A percentile compares a stretch with the other conserved stretches of the same genome.
Evolutionary conservation across 2,113 vertebrate genomes (phyloP).

Genomic region (Pogona vitticeps): DNA sequence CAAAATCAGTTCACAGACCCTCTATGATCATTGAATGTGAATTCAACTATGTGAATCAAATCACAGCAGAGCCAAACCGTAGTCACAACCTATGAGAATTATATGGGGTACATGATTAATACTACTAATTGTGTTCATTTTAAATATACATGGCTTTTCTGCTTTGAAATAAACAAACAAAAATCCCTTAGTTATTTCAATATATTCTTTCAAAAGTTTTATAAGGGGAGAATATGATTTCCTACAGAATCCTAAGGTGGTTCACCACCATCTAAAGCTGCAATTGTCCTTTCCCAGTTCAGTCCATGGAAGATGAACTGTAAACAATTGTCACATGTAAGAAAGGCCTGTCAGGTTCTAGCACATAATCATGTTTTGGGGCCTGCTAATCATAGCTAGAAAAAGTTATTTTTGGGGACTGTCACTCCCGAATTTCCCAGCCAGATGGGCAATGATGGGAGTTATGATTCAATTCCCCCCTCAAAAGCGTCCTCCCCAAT

Average conservation of each 20-base stretch:
- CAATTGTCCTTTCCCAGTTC: not conserved
- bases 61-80: too few relatives aligned
- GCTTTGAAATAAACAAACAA: not conserved
- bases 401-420: too few relatives aligned
- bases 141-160: not conserved
- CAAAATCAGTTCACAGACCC: too few relatives aligned
- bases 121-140: not conserved
- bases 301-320: not conserved
- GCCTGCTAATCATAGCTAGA: not conserved
- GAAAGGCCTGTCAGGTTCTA: not conserved
- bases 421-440: too few relatives aligned
- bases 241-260: not conserved
- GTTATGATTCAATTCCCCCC: too few relatives aligned
- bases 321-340: not conserved
- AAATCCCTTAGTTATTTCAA: not conserved
- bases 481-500: too few relatives aligned
- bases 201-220: not conserved
- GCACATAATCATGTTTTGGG: not conserved
- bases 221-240: not conserved
- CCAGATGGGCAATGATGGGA: too few relatives aligned
- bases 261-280: not conserved
- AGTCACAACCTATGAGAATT: not conserved
- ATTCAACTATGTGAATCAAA: too few relatives aligned
- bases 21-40: too few relatives aligned
- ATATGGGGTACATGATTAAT: not conserved